These are phyloP conservation scores for Epinephelus fuscoguttatus DNA, from an alignment of 2,113 vertebrate species.

Conservation along the genomic window DNA sequence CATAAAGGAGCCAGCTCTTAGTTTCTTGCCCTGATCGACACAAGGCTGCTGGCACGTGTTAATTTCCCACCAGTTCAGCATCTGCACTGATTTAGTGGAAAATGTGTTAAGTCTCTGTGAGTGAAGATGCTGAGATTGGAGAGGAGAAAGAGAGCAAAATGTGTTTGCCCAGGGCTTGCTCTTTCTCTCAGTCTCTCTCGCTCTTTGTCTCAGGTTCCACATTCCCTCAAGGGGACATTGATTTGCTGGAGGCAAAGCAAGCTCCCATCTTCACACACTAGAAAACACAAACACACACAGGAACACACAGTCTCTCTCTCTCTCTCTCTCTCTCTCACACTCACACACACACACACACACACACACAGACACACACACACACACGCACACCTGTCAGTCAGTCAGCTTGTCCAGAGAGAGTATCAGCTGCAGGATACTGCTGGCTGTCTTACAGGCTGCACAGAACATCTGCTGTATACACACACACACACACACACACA, in stretches of 20 bases:
- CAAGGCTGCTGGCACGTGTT: constrained; percentile 47
- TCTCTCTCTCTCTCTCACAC: background rate
- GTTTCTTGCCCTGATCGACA: constrained; percentile 23
- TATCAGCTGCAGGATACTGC: constrained; percentile 68
- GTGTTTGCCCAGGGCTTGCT: constrained; percentile 69
- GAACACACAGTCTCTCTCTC: constrained; percentile 8
- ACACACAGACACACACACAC: constrained; percentile 6
- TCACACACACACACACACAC: constrained; percentile 4
- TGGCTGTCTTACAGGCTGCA: constrained; percentile 65
- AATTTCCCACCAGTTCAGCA: constrained; percentile 35
- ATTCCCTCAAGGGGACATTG: constrained; percentile 76
- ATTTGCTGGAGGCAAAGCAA: constrained; percentile 77
- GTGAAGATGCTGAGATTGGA: constrained; percentile 40
- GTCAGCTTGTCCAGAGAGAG: constrained; percentile 64
- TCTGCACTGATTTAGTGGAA: constrained; percentile 25
- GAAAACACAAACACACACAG: constrained; percentile 29
- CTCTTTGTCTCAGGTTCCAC: constrained; percentile 71
- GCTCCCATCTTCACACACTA: constrained; percentile 64
- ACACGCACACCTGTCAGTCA: constrained; percentile 63
- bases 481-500: background rate
- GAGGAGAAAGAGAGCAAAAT: constrained; percentile 47
- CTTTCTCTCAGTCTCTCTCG: constrained; percentile 51
- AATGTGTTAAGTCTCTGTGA: constrained; percentile 23
- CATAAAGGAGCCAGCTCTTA: constrained; percentile 6
- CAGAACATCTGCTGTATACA: constrained; percentile 66